Conservation (phyloP, 1,140 invertebrate genomes). For the Monochamus saltuarius region DNA sequence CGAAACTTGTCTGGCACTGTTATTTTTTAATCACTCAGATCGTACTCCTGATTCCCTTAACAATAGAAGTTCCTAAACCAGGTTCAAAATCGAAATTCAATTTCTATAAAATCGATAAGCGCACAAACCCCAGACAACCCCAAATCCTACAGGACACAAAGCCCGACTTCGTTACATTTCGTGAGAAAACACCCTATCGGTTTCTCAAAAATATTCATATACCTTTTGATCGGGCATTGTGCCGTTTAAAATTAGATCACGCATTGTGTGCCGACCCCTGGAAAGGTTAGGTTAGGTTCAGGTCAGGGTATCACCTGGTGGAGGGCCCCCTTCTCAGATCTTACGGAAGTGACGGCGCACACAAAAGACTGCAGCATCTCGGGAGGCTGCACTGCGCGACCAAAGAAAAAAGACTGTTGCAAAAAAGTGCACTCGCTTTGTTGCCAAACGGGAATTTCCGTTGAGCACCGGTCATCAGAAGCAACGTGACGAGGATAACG, state of each 20-base stretch:
- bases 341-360: slow-evolving; percentile 22
- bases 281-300: slow-evolving; percentile 22
- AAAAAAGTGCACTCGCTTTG: slow-evolving; percentile 17
- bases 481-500: too few species aligned
- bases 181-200: slow-evolving; percentile 22
- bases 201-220: slow-evolving; percentile 11
- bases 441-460: slow-evolving; percentile 11
- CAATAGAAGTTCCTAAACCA: too few species aligned
- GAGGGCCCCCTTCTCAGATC: slow-evolving; percentile 19
- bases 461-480: slow-evolving; percentile 4
- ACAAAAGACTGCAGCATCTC: slow-evolving; percentile 14
- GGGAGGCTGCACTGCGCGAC: slow-evolving; percentile 17
- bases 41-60: too few species aligned
- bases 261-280: slow-evolving; percentile 34
- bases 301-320: slow-evolving; percentile 24
- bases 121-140: not conserved
- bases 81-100: slow-evolving; percentile 1
- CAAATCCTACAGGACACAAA: slow-evolving; percentile 8
- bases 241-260: slow-evolving; percentile 46
- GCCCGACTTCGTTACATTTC: slow-evolving; percentile 16
- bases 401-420: slow-evolving; percentile 15
- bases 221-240: slow-evolving; percentile 36
- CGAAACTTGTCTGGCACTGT: too few species aligned
- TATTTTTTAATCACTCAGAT: too few species aligned
- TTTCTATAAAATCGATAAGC: slow-evolving; percentile 21